These are phyloP conservation scores for Sarcoramphus papa DNA, from an alignment of 2,797 vertebrate genomes.

Conservation along the genomic window DNA sequence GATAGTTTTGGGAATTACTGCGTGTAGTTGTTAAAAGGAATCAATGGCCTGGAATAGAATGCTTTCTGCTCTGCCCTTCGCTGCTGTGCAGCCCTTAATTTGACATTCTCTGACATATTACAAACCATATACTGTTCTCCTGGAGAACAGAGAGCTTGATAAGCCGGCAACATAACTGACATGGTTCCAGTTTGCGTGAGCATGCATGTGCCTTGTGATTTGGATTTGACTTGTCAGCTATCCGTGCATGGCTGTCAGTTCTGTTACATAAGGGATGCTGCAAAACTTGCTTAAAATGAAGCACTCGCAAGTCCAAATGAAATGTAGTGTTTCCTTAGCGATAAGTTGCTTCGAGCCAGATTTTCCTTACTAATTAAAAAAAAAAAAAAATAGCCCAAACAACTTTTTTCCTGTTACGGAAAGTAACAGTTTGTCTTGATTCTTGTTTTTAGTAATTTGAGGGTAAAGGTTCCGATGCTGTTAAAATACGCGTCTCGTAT, in stretches of 20 bases:
- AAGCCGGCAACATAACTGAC: constrained; percentile 28
- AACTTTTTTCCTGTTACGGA: neutral
- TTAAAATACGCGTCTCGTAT: neutral
- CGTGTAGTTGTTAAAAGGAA: constrained; percentile 52
- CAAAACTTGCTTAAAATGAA: neutral
- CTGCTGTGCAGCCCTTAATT: constrained; percentile 45
- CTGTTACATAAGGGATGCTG: constrained; percentile 32
- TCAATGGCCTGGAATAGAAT: constrained; percentile 67
- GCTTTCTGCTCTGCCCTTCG: constrained; percentile 48
- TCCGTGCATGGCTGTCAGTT: neutral
- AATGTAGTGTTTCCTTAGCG: neutral
- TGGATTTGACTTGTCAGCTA: constrained; percentile 40
- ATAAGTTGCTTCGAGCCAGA: neutral
- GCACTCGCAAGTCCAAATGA: neutral
- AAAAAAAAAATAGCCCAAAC: neutral
- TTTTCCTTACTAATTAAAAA: neutral
- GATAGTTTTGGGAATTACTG: constrained; percentile 48
- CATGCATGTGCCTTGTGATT: neutral
- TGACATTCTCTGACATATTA: constrained; percentile 60
- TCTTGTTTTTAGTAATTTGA: constrained; percentile 11
- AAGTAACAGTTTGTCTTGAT: constrained; percentile 25
- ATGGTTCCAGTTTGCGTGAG: neutral
- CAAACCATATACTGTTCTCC: constrained; percentile 57
- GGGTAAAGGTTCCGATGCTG: constrained; percentile 1
- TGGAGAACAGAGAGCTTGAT: constrained; percentile 25